Percentiles rank a stretch among this genome's conserved stretches.
These are phyloP conservation scores for Atta cephalotes DNA, from an alignment of 1,140 invertebrate species.

Conservation along the genomic window DNA sequence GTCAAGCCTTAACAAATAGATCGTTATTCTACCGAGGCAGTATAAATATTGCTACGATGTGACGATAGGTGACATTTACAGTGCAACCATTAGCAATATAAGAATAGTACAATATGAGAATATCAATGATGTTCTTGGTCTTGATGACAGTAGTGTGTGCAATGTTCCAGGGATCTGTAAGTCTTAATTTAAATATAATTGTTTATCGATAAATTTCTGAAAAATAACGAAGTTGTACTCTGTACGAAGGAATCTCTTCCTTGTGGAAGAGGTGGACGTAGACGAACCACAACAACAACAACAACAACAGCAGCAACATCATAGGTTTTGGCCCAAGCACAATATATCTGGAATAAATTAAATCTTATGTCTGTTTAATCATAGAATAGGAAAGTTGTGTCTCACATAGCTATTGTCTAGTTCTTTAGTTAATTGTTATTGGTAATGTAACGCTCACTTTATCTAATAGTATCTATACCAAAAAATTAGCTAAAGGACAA, in stretches of 20 bases:
- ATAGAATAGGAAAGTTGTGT: background rate
- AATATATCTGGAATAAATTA: background rate
- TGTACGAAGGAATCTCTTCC: background rate
- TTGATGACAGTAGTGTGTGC: conserved; percentile 67
- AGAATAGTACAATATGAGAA: conserved; percentile 49
- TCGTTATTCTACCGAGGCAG: background rate
- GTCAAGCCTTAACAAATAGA: conserved; percentile 40
- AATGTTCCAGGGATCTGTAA: conserved; percentile 57
- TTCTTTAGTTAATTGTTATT: too few relatives aligned
- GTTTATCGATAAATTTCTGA: background rate
- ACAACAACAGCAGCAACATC: too few relatives aligned
- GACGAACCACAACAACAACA: too few relatives aligned
- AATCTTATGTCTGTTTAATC: background rate
- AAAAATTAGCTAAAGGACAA: background rate
- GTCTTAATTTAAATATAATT: background rate
- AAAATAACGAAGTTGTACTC: background rate
- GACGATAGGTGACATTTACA: background rate
- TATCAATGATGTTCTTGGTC: conserved; percentile 57
- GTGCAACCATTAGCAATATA: background rate
- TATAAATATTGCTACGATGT: conserved; percentile 59
- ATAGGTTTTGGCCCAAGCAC: too few relatives aligned
- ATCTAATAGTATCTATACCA: background rate
- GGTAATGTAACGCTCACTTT: background rate
- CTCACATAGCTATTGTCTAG: background rate
- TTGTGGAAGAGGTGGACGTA: too few relatives aligned